Evolutionary conservation across 2,888 invertebrate species (phyloP), one percentile per base, ranked within the genome.

Genomic region (Diabrotica balteata): DNA sequence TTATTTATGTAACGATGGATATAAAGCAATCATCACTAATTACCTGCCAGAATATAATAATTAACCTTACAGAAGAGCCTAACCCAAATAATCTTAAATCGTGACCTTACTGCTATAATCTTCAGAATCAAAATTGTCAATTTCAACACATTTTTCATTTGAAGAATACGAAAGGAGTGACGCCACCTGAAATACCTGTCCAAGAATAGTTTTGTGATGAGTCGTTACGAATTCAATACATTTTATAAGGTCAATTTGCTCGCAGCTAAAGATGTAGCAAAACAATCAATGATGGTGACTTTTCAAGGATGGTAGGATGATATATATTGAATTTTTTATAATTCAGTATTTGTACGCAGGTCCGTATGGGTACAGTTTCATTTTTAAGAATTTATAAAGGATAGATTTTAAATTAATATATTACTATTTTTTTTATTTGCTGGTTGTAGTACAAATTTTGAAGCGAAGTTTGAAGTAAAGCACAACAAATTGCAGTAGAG

Each of bases 171-270:
- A 17, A 52, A 22, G 52, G 22, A 11, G 22, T 52, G 22, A 52
- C 11, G 22, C 22, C 11, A 52, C 22, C 22, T 52, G 4, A 52
- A 47, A 47, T 52, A 52, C 22, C 22, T 17, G 22, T 52, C 11
- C 11, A 52, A 52, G 11, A 52, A 17, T 52, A 52, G 17, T 52
- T 8, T 9, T 8, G 11, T 7, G 52, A 11, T 32, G 11, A 22
- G 52, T 17, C 22, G 17, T 8, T 43, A 10, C 9, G n/a, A 54
- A n/a, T 51, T 51, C 51, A 42, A 42, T 54, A 54, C 8, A 54
- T 54, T 54, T 54, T 54, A 42, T 54, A 54, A 54, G 53, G 53
- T 54, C 53, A 54, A 54, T 43, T 42, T 42, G 43, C 42, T 54
- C 7, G 9, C 22, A 54, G 53, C 9, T 32, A 42, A n/a, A 54